Evolutionary conservation across 2,888 invertebrate genomes (phyloP).

Genomic region (Parascotia fuliginaria): DNA sequence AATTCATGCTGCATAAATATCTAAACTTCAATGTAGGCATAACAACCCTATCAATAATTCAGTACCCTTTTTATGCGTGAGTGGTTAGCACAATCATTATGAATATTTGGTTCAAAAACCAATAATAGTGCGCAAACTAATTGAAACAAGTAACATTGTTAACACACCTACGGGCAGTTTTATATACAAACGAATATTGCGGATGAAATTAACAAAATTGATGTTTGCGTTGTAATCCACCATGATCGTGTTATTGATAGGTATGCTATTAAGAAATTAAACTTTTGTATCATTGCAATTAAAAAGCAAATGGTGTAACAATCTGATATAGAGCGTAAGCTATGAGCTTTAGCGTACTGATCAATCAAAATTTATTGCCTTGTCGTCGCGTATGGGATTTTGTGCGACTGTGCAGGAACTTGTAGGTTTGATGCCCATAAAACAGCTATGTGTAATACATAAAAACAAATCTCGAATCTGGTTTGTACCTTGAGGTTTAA

Average conservation of each 20-base stretch:
- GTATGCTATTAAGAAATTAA: constrained; percentile 20
- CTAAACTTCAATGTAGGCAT: too few relatives aligned
- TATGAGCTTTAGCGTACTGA: too few relatives aligned
- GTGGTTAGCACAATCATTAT: not conserved
- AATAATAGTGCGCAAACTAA: constrained; percentile 34
- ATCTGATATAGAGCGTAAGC: too few relatives aligned
- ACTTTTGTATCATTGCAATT: not conserved
- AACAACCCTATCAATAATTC: too few relatives aligned
- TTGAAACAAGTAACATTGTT: constrained; percentile 35
- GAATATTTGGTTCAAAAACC: constrained; percentile 17
- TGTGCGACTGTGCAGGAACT: too few relatives aligned
- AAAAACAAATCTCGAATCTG: too few relatives aligned
- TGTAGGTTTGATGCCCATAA: too few relatives aligned
- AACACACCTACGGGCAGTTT: constrained; percentile 18
- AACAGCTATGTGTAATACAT: too few relatives aligned
- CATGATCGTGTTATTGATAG: constrained; percentile 17
- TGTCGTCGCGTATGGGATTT: too few relatives aligned
- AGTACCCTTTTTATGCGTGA: not conserved
- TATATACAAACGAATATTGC: constrained; percentile 22
- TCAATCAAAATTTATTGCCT: too few relatives aligned
- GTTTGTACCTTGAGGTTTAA: too few relatives aligned
- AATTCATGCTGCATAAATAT: too few relatives aligned
- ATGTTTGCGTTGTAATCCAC: constrained; percentile 36
- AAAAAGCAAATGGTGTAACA: not conserved
- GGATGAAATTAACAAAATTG: constrained; percentile 41